Evolutionary conservation across 2,797 vertebrate species (phyloP).

Genomic region (Coccyzus lansbergi): DNA sequence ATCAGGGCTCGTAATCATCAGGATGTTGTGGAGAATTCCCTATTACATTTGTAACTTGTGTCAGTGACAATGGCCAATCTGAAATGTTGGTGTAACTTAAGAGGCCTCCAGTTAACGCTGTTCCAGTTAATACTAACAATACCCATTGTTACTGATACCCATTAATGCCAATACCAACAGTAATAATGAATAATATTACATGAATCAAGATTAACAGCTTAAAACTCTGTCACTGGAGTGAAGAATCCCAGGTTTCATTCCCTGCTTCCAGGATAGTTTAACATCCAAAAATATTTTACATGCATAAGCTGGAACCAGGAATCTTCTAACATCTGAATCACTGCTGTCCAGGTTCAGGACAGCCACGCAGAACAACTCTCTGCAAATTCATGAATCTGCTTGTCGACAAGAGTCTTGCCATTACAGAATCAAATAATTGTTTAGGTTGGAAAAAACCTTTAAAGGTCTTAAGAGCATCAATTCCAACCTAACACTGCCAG

Average conservation of each 20-base stretch:
- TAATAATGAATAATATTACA: background rate
- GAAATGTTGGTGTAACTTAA: background rate
- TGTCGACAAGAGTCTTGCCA: too few species aligned
- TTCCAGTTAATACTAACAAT: background rate
- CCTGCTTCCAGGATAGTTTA: background rate
- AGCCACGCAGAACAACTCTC: background rate
- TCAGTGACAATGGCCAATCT: background rate
- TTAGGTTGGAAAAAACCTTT: too few species aligned
- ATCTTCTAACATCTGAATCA: background rate
- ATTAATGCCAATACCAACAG: background rate
- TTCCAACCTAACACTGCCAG: too few species aligned
- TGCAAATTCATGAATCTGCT: background rate
- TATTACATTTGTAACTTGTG: background rate
- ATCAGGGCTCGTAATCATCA: background rate
- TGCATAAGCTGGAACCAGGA: background rate
- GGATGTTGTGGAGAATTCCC: background rate
- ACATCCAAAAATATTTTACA: background rate
- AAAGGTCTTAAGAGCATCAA: too few species aligned
- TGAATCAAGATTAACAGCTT: background rate
- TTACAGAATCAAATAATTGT: too few species aligned
- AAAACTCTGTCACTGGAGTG: background rate
- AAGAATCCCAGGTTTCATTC: background rate
- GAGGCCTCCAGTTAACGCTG: background rate
- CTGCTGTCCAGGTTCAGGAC: background rate
- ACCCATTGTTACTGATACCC: too few species aligned